These are phyloP conservation scores for Leptinotarsa undecemlineata DNA, from an alignment of 1,140 invertebrate species.

Conservation along the genomic window DNA sequence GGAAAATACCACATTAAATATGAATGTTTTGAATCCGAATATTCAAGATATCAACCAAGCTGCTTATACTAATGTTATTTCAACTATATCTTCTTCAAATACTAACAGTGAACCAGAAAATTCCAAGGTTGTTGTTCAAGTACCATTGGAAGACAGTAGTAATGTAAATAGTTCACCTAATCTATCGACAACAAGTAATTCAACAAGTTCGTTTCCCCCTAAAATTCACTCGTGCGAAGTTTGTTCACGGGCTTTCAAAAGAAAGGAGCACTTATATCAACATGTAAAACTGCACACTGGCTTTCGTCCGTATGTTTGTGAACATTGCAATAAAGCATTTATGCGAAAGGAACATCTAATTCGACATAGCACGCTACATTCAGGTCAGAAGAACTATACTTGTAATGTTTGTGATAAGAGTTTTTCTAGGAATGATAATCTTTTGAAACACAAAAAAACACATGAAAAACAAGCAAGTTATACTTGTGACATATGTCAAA, in stretches of 20 bases:
- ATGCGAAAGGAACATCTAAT: conserved; percentile 73
- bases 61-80: conserved; percentile 25
- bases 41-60: conserved; percentile 28
- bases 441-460: conserved; percentile 71
- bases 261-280: conserved; percentile 64
- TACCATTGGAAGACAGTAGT: conserved; percentile 2
- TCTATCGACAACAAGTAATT: neutral
- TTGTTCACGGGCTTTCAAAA: conserved; percentile 63
- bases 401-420: conserved; percentile 78
- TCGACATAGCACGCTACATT: conserved; percentile 74
- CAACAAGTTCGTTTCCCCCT: neutral
- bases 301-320: conserved; percentile 68
- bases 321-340: conserved; percentile 71
- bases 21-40: conserved; percentile 35
- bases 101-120: conserved; percentile 3
- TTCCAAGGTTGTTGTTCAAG: conserved; percentile 11
- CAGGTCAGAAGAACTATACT: conserved; percentile 72
- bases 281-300: conserved; percentile 72
- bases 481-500: conserved; percentile 72
- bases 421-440: conserved; percentile 77
- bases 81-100: conserved; percentile 13
- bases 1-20: conserved; percentile 35
- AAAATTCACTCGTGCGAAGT: conserved; percentile 59
- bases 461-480: conserved; percentile 70
- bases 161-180: conserved; percentile 14